These are phyloP conservation scores for Festucalex cinctus DNA, from an alignment of 2,113 vertebrate species.

Conservation along the genomic window DNA sequence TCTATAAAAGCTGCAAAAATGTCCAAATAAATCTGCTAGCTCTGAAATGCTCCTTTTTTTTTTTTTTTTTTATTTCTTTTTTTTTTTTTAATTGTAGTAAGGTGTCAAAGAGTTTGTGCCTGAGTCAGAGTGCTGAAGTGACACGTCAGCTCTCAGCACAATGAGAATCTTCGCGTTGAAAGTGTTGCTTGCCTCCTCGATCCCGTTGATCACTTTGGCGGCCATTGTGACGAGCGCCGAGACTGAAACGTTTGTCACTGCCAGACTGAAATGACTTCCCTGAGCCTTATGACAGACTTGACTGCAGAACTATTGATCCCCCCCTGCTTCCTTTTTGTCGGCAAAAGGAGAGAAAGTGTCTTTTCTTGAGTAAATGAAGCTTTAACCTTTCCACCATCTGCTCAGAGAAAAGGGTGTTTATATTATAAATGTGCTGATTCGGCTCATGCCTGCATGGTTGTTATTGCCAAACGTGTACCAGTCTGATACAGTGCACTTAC, in stretches of 20 bases:
- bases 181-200: background rate
- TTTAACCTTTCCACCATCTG: background rate
- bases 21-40: no score
- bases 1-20: no score
- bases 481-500: no score
- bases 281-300: background rate
- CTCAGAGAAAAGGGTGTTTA: background rate
- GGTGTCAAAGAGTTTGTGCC: background rate
- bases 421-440: background rate
- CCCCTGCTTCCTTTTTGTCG: background rate
- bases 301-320: background rate
- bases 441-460: no score
- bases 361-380: conserved; percentile 3
- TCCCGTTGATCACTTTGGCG: background rate
- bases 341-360: background rate
- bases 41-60: no score
- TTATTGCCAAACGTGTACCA: no score
- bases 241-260: background rate
- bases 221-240: background rate
- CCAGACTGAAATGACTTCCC: background rate
- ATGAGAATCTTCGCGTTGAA: background rate
- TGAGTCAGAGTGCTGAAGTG: background rate
- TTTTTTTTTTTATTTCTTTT: background rate
- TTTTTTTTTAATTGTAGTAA: background rate
- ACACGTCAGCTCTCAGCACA: background rate